Base-by-base conservation (phyloP, 2,888 invertebrate species). In the Eristalis pertinax region DNA sequence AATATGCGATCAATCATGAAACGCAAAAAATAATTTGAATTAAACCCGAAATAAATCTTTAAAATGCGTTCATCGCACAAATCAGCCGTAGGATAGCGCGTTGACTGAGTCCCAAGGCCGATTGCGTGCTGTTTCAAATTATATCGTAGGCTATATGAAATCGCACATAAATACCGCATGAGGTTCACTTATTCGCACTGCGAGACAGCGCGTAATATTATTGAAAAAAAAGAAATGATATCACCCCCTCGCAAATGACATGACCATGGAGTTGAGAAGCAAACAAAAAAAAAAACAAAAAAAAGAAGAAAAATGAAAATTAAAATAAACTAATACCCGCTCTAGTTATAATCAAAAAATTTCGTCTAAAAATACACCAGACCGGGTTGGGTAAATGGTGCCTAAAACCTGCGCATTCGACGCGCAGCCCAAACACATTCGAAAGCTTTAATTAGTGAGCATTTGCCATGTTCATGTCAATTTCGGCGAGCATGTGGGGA, bases 301-400 rank as follows among this genome's bases (percentile, higher is more conserved):
- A n/a, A n/a, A n/a, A n/a, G n/a, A n/a, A 58, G 56, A 29, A 43
- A 26, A 38, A 15, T 15, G n/a, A 50, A 26, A 60, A 60, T 60
- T 60, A 26, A 24, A 41, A 43, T n/a, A 35, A 70, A 70, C 35
- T 65, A 65, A 65, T 65, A 58, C 75, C 38, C 65, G 75, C 75
- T 75, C 75, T 75, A 75, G 75, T 75, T 67, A 65, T 75, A 75
- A 75, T 58, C 58, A 13, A 65, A 13, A 65, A 64, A 74, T 65
- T 50, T 15, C 3, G 13, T 65, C 75, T 75, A 75, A 65, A 67
- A 75, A 75, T 75, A 75, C 26, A 38, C 38, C 56, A 24, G 22
- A 19, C 19, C 19, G 50, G 19, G 50, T 50, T 50, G 50, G 50
- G 50, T 50, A 50, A 50, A 19, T 50, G 19, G 50, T 60, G 26